Percentiles rank a stretch among this genome's conserved stretches.
These are phyloP conservation scores for Oceanodroma tethys DNA, from an alignment of 2,113 vertebrate genomes.

Conservation along the genomic window DNA sequence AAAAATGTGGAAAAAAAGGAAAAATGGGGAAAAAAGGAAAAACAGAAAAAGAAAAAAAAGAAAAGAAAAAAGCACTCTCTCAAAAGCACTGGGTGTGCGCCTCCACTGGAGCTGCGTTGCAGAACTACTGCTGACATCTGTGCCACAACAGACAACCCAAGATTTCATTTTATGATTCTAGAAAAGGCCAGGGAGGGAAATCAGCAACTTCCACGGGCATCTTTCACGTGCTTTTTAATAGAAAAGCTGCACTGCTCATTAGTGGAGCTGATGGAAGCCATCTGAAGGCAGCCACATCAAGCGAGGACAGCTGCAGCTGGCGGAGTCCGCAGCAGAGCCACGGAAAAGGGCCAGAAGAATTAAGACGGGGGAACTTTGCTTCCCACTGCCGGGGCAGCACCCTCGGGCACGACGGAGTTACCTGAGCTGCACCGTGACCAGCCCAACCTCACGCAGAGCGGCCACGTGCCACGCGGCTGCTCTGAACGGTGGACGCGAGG, in stretches of 20 bases:
- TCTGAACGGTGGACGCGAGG: fast-evolving
- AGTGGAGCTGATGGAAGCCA: neutral
- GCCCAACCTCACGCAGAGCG: neutral
- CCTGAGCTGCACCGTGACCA: neutral
- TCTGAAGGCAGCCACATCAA: neutral
- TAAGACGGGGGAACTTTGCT: fast-evolving
- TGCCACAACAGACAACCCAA: neutral
- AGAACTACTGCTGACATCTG: neutral
- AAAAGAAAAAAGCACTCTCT: neutral
- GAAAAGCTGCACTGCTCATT: neutral
- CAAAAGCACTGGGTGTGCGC: neutral
- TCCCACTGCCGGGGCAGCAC: neutral
- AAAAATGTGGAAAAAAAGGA: no score
- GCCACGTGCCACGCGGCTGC: neutral
- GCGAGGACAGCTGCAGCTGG: neutral
- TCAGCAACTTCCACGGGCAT: neutral
- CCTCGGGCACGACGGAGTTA: fast-evolving
- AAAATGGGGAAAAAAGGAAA: no score
- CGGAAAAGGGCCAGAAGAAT: no score
- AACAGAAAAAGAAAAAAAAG: fast-evolving
- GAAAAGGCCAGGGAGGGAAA: neutral
- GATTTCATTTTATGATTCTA: neutral
- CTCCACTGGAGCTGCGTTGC: neutral
- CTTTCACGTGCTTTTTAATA: neutral
- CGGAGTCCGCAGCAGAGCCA: neutral